These are phyloP conservation scores for Vireo altiloquus DNA, from an alignment of 2,113 vertebrate species.

Conservation along the genomic window DNA sequence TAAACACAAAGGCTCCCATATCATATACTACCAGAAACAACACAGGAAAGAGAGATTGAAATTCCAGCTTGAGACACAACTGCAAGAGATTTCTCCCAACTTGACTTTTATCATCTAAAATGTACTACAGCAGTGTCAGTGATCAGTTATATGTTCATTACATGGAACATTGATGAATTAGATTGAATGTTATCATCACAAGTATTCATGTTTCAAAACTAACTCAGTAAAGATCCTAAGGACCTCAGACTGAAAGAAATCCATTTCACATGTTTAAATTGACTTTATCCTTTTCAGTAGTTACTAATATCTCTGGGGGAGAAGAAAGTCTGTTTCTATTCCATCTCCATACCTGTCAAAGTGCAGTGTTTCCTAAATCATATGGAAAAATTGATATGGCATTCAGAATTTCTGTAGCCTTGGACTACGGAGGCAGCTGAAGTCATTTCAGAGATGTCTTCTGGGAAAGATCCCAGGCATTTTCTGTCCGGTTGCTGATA, in stretches of 20 bases:
- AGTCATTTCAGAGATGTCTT: constrained; percentile 64
- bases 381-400: constrained; percentile 1
- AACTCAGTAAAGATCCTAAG: constrained; percentile 25
- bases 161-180: constrained; percentile 35
- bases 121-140: constrained; percentile 2
- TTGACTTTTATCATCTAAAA: neutral
- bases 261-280: constrained; percentile 14
- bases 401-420: constrained; percentile 51
- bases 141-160: constrained; percentile 16
- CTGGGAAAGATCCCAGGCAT: constrained; percentile 31
- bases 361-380: constrained; percentile 39
- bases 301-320: neutral
- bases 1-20: neutral
- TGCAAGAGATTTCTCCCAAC: constrained; percentile 39
- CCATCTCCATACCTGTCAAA: constrained; percentile 20
- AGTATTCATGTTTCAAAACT: constrained; percentile 7
- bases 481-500: constrained; percentile 20
- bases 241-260: constrained; percentile 43
- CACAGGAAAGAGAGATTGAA: constrained; percentile 8
- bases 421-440: constrained; percentile 41
- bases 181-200: constrained; percentile 3
- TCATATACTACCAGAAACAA: neutral
- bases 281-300: neutral
- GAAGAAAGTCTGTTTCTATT: constrained; percentile 37
- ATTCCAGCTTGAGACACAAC: constrained; percentile 41